A percentile compares a stretch with the other conserved stretches of the same genome.
Conservation (phyloP, 2,797 vertebrate genomes). For the Chloroceryle amazona region DNA sequence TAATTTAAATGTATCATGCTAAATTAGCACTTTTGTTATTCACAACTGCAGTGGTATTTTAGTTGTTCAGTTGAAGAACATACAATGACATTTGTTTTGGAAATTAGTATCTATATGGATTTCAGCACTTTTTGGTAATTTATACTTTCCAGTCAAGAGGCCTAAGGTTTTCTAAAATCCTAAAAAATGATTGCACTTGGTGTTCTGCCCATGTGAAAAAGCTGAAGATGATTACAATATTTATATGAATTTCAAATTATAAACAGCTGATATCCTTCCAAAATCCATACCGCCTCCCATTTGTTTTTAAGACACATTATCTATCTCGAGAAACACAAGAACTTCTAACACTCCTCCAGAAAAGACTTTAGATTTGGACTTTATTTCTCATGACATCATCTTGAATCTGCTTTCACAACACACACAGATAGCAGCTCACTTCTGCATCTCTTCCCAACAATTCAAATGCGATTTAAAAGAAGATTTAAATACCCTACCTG, state of each 20-base stretch:
- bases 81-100: not conserved
- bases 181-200: not conserved
- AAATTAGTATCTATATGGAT: not conserved
- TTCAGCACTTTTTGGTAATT: not conserved
- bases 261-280: not conserved
- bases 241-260: not conserved
- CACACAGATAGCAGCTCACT: not conserved
- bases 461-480: not conserved
- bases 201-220: not conserved
- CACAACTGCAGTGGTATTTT: not conserved
- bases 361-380: not conserved
- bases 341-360: not conserved
- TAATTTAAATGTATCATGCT: not conserved
- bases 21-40: not conserved
- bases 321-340: not conserved
- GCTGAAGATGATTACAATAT: not conserved
- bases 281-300: not conserved
- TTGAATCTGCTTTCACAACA: not conserved
- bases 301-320: not conserved
- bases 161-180: not conserved
- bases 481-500: not conserved
- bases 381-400: not conserved
- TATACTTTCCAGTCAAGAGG: not conserved
- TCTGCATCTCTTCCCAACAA: not conserved
- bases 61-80: not conserved